Conservation (phyloP, 2,888 invertebrate genomes). For the Cantharis rufa region DNA sequence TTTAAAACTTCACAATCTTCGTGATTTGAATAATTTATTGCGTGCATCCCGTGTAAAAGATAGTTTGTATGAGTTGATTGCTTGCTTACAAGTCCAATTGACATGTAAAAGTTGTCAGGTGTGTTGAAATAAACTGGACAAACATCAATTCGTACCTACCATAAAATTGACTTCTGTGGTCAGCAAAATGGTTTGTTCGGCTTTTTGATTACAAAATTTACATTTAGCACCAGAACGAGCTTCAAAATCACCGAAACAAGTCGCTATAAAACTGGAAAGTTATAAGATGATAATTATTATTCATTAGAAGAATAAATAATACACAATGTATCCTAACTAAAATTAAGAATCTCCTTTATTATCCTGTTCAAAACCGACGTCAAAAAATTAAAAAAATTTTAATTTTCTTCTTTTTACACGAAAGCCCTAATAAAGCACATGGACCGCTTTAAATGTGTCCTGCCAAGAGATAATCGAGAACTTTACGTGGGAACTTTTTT, state of each 20-base stretch:
- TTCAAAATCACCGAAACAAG: too few species aligned
- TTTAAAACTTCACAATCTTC: not conserved
- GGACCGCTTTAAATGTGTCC: too few species aligned
- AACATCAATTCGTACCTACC: not conserved
- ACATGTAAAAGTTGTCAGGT: not conserved
- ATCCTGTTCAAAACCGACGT: too few species aligned
- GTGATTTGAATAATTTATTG: not conserved
- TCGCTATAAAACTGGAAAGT: too few species aligned
- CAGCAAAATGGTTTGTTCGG: not conserved
- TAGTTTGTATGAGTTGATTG: not conserved
- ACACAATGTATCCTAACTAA: too few species aligned
- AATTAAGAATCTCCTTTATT: too few species aligned
- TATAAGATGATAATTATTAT: too few species aligned
- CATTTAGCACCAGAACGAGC: not conserved
- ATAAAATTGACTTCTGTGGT: not conserved
- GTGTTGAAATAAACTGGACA: not conserved
- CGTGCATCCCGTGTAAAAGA: not conserved
- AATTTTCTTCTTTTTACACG: too few species aligned
- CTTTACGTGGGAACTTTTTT: not conserved
- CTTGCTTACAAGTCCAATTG: not conserved
- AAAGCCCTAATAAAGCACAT: too few species aligned
- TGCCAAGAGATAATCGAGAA: not conserved
- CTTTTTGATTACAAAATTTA: not conserved
- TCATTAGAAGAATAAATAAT: too few species aligned
- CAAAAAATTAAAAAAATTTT: too few species aligned